Evolutionary conservation across 2,113 vertebrate species (phyloP), one percentile per base, ranked within the genome.

Genomic region (Microtus ochrogaster): DNA sequence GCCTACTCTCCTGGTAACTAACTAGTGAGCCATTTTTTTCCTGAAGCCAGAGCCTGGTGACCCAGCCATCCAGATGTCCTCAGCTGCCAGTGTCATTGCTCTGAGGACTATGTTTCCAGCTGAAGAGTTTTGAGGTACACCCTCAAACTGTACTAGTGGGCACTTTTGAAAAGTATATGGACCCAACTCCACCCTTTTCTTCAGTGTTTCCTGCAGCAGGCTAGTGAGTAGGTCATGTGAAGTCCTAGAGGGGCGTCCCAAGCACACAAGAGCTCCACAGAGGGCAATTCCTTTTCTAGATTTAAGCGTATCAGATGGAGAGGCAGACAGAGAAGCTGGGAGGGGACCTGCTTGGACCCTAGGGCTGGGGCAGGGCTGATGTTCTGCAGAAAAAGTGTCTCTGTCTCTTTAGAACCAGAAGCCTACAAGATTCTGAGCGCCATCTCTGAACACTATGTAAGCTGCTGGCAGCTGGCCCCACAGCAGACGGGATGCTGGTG

Each of bases 101-200:
- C 36, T 9, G 17, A 72, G 52, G 16, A 61, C 17, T n/a, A 16
- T 12, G 21, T n/a, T 49, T 47, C 68, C 41, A 49, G 33, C 47
- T 19, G 61, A 33, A 44, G 76, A 66, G 3, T 66, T 21, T 30
- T 68, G 76, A 44, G 49, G 3, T 49, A 33, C 55, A 41, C 4
- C 1, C 16, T 68, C 36, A 26, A n/a, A 36, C 83, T 3, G 44
- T 66, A 44, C 16, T 22, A 16, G 26, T 47, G 28, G 14, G 39
- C 28, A 65, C 39, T 65, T 84, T 84, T 44, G 4, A 30, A 84
- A 84, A 19, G 41, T 19, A 65, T 30, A 83, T 84, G 30, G 49
- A 7, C 17, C 12, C 74, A 3, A 22, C 7, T 55, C 14, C 36
- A 5, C 28, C 10, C 1, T 17, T 49, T 24, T 41, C 13, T 0